These are phyloP conservation scores for Caprella mutica DNA, from an alignment of 2,888 invertebrate species.

Conservation along the genomic window DNA sequence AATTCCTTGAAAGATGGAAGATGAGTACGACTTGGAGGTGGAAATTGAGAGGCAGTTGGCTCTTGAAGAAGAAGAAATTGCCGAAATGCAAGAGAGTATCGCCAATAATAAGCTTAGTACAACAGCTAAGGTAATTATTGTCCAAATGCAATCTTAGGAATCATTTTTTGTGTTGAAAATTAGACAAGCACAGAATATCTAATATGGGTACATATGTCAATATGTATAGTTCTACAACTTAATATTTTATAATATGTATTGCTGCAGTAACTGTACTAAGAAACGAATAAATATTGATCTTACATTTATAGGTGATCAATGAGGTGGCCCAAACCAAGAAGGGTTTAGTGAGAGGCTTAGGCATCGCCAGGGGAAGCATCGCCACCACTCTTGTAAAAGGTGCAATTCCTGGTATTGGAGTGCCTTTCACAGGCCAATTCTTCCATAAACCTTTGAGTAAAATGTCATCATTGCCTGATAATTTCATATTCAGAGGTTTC, in stretches of 20 bases:
- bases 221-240: too few species aligned
- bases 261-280: too few species aligned
- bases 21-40: constrained; percentile 78
- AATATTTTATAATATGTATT: too few species aligned
- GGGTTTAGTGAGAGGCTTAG: not conserved
- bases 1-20: constrained; percentile 86
- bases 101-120: constrained; percentile 27
- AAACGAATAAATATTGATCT: too few species aligned
- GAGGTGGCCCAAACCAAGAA: constrained; percentile 6
- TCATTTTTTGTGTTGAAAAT: too few species aligned
- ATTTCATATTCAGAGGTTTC: constrained; percentile 30
- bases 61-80: constrained; percentile 32
- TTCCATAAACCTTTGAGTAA: constrained; percentile 21
- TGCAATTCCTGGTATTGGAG: not conserved
- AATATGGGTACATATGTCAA: too few species aligned
- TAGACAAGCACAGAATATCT: too few species aligned
- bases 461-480: constrained; percentile 31
- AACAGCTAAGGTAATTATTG: constrained; percentile 18
- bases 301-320: not conserved
- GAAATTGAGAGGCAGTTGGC: constrained; percentile 50
- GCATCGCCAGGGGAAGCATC: not conserved
- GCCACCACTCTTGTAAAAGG: not conserved
- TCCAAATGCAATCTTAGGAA: too few species aligned
- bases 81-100: constrained; percentile 32
- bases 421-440: constrained; percentile 1